A percentile compares a stretch with the other conserved stretches of the same genome.
These are phyloP conservation scores for Podarcis siculus DNA, from an alignment of 2,797 vertebrate species.

Conservation along the genomic window DNA sequence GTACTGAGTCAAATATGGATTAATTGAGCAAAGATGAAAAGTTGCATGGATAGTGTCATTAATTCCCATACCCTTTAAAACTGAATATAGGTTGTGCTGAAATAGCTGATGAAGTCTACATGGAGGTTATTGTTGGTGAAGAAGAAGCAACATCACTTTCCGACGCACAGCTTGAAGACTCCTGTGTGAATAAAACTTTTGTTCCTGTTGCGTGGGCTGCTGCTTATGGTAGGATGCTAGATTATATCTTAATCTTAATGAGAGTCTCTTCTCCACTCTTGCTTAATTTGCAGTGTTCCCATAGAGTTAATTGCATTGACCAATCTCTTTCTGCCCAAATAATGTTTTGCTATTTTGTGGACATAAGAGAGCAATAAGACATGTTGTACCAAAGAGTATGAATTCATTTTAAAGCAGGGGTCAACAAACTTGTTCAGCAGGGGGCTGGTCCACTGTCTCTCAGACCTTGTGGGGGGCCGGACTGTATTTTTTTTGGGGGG, in stretches of 20 bases:
- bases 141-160: slow-evolving; percentile 84
- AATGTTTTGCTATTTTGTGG: slow-evolving; percentile 16
- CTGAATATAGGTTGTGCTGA: slow-evolving; percentile 83
- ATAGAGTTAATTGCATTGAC: not conserved
- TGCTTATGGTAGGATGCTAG: slow-evolving; percentile 83
- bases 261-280: not conserved
- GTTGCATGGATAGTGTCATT: slow-evolving; percentile 27
- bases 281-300: no score
- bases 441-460: no score
- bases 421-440: no score
- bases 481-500: no score
- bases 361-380: not conserved
- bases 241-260: slow-evolving; percentile 43
- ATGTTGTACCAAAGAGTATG: no score
- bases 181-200: slow-evolving; percentile 85
- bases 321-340: not conserved
- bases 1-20: slow-evolving; percentile 17
- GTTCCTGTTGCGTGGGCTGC: slow-evolving; percentile 89
- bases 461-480: no score
- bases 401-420: not conserved
- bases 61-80: slow-evolving; percentile 44
- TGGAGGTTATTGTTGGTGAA: slow-evolving; percentile 90
- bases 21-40: slow-evolving; percentile 20
- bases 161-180: slow-evolving; percentile 82
- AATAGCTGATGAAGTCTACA: slow-evolving; percentile 91